Evolutionary conservation across 2,888 invertebrate species (phyloP), one percentile per base, ranked within the genome.

Genomic region (Antheraea assamensis): DNA sequence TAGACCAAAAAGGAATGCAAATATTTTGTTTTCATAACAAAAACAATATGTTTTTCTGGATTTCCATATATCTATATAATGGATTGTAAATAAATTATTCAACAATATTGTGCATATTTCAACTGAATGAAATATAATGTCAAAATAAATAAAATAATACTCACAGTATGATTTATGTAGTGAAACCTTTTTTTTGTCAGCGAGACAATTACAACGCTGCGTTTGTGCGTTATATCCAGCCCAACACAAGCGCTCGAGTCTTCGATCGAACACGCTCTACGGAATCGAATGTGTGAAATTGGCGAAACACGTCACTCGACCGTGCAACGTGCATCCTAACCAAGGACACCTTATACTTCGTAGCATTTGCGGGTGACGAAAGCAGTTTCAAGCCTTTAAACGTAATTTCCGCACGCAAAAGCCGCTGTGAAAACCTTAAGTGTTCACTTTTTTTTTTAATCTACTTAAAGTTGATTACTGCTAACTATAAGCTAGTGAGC

Each of bases 201-300:
- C 70, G 71, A 52, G 73, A 72, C 73, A 7, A 73, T 74, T 76
- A 76, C 79, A 71, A 78, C 80, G 82, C 78, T 76, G 82, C 78
- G 78, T 75, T 35, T 81, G 79, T 79, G 78, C 76, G 79, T 82
- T 78, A 81, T 86, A 85, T 77, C 71, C 71, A 24, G 49, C 73
- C 70, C 42, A 30, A 72, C 71, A 76, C 66, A 74, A 71, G 74
- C 74, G 73, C 76, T 47, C 70, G 72, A 75, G 79, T 77, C 68
- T 72, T 52, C 68, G 61, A 64, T 64, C 30, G 27, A 64, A 64
- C 30, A 64, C 61, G 30, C 30, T 64, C 61, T 64, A 64, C 61
- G 61, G 3, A 17, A 30, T 27, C 27, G 15, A 30, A 64, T 30
- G 7, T 64, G 61, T 15, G 17, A 17, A 64, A 27, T 15, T 64